These are phyloP conservation scores for Icerya purchasi DNA, from an alignment of 2,888 invertebrate genomes.

Conservation along the genomic window DNA sequence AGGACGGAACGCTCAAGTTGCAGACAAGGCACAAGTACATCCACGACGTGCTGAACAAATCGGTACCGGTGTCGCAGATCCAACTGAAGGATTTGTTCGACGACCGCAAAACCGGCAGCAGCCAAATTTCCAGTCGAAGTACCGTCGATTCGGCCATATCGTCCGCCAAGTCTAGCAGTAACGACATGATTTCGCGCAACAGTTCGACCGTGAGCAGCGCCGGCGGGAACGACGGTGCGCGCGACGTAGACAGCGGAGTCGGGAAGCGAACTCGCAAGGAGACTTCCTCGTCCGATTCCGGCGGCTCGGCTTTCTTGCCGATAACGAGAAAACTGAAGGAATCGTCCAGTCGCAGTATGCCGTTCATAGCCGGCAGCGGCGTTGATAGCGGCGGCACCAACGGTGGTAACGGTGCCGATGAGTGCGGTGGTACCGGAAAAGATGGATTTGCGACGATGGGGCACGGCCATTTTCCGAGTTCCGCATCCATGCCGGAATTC, in stretches of 20 bases:
- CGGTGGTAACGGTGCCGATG: not conserved
- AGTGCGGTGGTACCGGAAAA: not conserved
- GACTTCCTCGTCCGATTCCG: conserved; percentile 9
- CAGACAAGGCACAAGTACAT: not conserved
- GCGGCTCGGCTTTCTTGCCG: conserved; percentile 9
- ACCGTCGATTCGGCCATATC: not conserved
- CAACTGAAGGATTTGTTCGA: no score
- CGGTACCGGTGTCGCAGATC: no score
- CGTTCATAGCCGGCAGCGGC: not conserved
- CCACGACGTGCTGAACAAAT: not conserved
- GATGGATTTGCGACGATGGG: not conserved
- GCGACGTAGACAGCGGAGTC: not conserved
- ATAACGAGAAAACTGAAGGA: not conserved
- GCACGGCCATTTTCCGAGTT: conserved; percentile 17
- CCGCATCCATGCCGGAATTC: conserved; percentile 23
- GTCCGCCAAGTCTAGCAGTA: not conserved
- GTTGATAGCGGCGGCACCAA: not conserved
- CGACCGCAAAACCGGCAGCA: no score
- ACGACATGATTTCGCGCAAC: not conserved
- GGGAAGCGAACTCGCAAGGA: not conserved
- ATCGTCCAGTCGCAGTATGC: not conserved
- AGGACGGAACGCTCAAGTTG: not conserved
- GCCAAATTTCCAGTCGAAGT: no score
- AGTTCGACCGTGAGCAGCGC: not conserved
- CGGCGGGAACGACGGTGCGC: not conserved